Percentiles rank a stretch among this genome's conserved stretches.
Conservation (phyloP, 2,888 invertebrate genomes). For the Drosophila aldrichi region DNA sequence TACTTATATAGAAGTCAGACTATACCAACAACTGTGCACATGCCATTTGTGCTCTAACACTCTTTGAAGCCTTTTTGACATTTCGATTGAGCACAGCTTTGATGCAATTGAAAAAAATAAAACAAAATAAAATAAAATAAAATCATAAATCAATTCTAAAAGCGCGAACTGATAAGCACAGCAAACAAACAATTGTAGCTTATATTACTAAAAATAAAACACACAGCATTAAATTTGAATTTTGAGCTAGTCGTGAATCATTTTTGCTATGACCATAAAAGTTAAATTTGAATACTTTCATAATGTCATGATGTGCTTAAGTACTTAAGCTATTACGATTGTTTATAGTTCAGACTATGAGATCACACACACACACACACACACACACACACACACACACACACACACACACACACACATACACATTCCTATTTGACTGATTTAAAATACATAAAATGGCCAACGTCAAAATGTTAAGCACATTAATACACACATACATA, state of each 20-base stretch:
- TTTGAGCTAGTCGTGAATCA: not conserved
- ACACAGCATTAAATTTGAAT: too few species aligned
- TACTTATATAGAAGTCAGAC: not conserved
- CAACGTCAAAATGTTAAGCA: constrained; percentile 35
- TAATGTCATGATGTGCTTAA: not conserved
- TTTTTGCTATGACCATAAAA: not conserved
- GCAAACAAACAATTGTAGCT: too few species aligned
- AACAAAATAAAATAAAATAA: too few species aligned
- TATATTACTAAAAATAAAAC: too few species aligned
- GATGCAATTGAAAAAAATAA: not conserved
- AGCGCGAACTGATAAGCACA: too few species aligned
- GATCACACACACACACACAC: too few species aligned
- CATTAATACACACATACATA: constrained; percentile 55
- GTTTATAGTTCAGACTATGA: constrained; percentile 1
- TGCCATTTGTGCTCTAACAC: not conserved
- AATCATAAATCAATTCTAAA: too few species aligned
- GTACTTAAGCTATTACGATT: not conserved
- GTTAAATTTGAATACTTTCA: not conserved
- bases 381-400: too few species aligned
- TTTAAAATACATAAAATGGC: not conserved
- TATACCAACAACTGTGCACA: not conserved
- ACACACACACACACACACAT: not conserved
- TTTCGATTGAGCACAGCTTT: not conserved
- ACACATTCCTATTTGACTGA: not conserved
- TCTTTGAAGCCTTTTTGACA: not conserved